Evolutionary conservation across 1,140 invertebrate genomes (phyloP).

Genomic region (Nomia melanderi): DNA sequence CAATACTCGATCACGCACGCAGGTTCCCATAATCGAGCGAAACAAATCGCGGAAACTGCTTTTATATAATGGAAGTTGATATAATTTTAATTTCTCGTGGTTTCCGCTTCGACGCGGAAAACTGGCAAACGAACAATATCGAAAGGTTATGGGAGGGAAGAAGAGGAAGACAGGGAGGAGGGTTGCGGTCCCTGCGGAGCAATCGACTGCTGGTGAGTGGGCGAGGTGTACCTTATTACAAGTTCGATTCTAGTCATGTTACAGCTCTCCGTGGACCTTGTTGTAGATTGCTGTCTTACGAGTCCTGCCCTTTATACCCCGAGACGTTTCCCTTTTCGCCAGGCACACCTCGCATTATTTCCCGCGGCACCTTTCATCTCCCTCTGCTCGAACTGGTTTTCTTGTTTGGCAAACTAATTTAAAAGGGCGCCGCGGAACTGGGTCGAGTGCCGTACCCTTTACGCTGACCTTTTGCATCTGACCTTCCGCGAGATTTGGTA

Average conservation of each 20-base stretch:
- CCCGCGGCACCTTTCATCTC: constrained; percentile 24
- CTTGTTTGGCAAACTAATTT: constrained; percentile 65
- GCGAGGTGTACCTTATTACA: constrained; percentile 73
- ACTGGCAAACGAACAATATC: constrained; percentile 32
- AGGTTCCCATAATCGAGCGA: not conserved
- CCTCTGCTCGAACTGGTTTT: not conserved
- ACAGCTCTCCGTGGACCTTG: constrained; percentile 67
- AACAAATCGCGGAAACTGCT: constrained; percentile 9
- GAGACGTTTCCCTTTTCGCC: constrained; percentile 18
- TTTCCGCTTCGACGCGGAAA: constrained; percentile 21
- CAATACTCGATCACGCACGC: no score
- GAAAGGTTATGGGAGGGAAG: constrained; percentile 49
- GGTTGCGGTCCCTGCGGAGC: constrained; percentile 60
- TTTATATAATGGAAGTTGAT: constrained; percentile 20
- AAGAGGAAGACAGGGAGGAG: not conserved
- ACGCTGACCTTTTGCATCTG: not conserved
- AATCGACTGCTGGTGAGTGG: constrained; percentile 65
- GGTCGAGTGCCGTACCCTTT: constrained; percentile 56
- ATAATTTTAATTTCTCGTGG: constrained; percentile 33
- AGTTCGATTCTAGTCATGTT: constrained; percentile 74
- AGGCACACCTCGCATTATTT: constrained; percentile 48
- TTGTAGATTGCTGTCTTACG: constrained; percentile 70
- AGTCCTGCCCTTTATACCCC: constrained; percentile 50
- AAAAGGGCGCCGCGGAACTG: constrained; percentile 57
- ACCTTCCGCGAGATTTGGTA: constrained; percentile 8